Base-by-base conservation (phyloP, 30 jellyfish, hydroid and myxozoan genomes). In the Aurelia sp. region DNA sequence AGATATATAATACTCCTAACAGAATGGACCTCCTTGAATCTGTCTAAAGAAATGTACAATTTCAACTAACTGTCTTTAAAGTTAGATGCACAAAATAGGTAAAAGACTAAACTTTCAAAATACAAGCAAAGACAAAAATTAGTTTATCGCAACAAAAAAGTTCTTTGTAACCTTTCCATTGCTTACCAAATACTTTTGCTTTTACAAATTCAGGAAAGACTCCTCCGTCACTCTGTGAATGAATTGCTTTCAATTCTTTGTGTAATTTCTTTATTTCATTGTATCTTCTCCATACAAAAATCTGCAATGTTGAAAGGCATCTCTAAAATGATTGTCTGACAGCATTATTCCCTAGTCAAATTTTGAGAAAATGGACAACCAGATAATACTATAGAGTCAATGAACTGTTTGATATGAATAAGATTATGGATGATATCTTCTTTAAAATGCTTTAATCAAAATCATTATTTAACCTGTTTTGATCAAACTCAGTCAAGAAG, bases 201-300 rank as follows among this genome's bases (percentile, higher is more conserved):
- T 88, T 88, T 21, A 82, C 73, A 73, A 93, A 93, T 19, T 82
- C 96, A 15, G 97, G 96, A 84, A 87, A 93, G 16, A 33, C 62
- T 30, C 17, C 86, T 19, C 82, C 79, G 33, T 73, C 73, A 20
- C 47, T 35, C 22, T 60, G 64, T 18, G 60, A 40, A 78, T 13
- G 62, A 17, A 71, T 40, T 30, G 92, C 51, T 53, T 84, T 93
- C 77, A 93, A 71, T 18, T 79, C 87, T 41, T 72, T 88, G 71
- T 93, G 90, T 66, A 93, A 47, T 62, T 71, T 77, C 53, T 79
- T 87, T 60, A 93, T 68, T 40, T 93, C 98, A 71, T 82, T 93
- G 80, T 71, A 93, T 76, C 98, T 62, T 64, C 92, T 90, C 98
- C 98, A 93, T 13, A 96, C 97, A 75, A 93, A 69, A 21, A 93